A percentile compares a stretch with the other conserved stretches of the same genome.
phyloP scores from a whole-genome alignment of 2,888 invertebrate species.

The Folsomia manolachei region DNA sequence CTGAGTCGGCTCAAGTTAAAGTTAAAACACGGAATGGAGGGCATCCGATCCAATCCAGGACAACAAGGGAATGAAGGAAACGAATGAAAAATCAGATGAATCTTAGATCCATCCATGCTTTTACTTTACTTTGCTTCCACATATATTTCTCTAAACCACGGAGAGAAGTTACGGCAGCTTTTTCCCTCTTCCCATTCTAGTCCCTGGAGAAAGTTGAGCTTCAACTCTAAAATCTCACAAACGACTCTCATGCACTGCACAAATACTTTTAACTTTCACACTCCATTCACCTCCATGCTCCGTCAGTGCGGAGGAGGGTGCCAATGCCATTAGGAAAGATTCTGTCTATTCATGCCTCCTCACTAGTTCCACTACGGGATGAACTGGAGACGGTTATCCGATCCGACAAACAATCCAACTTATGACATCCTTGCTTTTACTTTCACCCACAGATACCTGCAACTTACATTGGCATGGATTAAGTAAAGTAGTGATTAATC shows the following conservation, averaged over 20 bases:
- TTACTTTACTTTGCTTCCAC: too few species aligned
- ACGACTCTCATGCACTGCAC: background rate
- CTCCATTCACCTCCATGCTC: too few species aligned
- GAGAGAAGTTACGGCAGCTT: background rate
- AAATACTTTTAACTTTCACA: background rate
- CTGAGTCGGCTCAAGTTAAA: background rate
- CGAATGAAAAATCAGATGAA: background rate
- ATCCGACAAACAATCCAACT: too few species aligned
- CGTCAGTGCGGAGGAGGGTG: too few species aligned
- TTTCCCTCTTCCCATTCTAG: background rate
- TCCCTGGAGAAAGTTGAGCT: background rate
- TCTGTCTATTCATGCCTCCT: background rate
- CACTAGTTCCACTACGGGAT: too few species aligned
- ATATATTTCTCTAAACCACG: background rate
- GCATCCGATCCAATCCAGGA: slow-evolving; percentile 35
- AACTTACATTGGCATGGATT: too few species aligned
- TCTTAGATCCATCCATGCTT: background rate
- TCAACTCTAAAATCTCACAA: slow-evolving; percentile 8
- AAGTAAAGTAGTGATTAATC: too few species aligned
- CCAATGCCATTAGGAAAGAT: background rate
- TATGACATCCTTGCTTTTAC: too few species aligned
- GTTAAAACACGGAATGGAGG: too few species aligned
- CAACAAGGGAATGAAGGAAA: background rate
- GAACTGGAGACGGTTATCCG: too few species aligned
- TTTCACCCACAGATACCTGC: too few species aligned